These are phyloP conservation scores for Haplotaxodon microlepis DNA, from an alignment of 2,113 vertebrate genomes.

Conservation along the genomic window DNA sequence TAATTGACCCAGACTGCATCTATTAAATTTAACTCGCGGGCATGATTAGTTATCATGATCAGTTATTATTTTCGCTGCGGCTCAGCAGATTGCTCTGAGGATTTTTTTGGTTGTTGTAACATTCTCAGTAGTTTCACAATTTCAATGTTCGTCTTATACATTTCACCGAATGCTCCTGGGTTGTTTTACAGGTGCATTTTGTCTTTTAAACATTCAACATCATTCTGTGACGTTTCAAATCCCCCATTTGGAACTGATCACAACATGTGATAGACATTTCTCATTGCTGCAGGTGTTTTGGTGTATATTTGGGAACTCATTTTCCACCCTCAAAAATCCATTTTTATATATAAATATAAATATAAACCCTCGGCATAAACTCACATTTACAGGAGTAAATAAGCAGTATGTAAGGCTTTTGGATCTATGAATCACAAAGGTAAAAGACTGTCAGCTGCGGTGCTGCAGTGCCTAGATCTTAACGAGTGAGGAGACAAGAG, in stretches of 20 bases:
- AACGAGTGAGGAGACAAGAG: constrained; percentile 57
- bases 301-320: not conserved
- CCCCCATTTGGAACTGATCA: not conserved
- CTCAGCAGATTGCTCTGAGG: not conserved
- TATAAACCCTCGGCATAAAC: constrained; percentile 22
- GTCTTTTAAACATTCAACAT: not conserved
- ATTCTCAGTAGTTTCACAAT: not conserved
- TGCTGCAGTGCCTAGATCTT: constrained; percentile 55
- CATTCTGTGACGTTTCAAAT: not conserved
- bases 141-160: not conserved
- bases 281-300: not conserved
- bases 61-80: not conserved
- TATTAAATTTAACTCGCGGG: not conserved
- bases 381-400: constrained; percentile 57
- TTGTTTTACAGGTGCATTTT: not conserved
- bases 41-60: constrained; percentile 1
- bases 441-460: constrained; percentile 60
- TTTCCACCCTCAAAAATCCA: not conserved
- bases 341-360: not conserved
- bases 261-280: not conserved
- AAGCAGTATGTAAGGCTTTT: constrained; percentile 51
- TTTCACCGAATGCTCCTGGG: not conserved
- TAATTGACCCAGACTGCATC: not conserved
- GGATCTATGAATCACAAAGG: constrained; percentile 67
- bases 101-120: not conserved